Evolutionary conservation across 2,113 vertebrate genomes (phyloP), one percentile per base, ranked within the genome.

Genomic region (Brachyistius frenatus): DNA sequence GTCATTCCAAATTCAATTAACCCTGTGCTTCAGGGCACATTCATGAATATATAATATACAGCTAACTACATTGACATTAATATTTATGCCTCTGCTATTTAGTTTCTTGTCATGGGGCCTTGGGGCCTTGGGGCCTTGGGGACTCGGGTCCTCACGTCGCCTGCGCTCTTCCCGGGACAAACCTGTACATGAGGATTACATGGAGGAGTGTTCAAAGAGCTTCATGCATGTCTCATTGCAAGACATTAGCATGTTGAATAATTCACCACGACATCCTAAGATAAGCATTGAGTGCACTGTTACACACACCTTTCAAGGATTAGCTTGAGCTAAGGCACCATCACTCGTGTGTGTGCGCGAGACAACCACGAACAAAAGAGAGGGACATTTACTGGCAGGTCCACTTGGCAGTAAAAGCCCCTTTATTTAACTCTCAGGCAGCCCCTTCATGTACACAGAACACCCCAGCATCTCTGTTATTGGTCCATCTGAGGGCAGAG

Each of bases 1-100:
- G 88, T 86, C 83, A 78, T 81, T 83, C 71, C 78, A 89, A 32
- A 91, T 90, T 89, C 69, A 91, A 89, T 91, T 90, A 91, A 81
- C 67, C 73, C 57, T 78, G 44, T 30, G 87, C 89, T 88, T 67
- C 36, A 9, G 68, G 87, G 73, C 78, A 80, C 31, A 84, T 58
- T 65, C 78, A 83, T 86, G 84, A 77, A 89, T 90, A 80, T 88
- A 86, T 89, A 86, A 92, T 65, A 67, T 31, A 63, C 47, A 65
- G 55, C 55, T 64, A 84, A 86, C 77, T 79, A 75, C 86, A 87
- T 74, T 68, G 60, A 78, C 81, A 90, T 93, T 70, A 92, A 92
- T 92, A 92, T 92, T 92, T 73, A 90, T 82, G 78, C 70, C 46
- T 65, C 58, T 62, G 54, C 82, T 65, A 69, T 88, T 89, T 83